Conservation (phyloP, 2,888 invertebrate species). For the Drosophila neonasuta region DNA sequence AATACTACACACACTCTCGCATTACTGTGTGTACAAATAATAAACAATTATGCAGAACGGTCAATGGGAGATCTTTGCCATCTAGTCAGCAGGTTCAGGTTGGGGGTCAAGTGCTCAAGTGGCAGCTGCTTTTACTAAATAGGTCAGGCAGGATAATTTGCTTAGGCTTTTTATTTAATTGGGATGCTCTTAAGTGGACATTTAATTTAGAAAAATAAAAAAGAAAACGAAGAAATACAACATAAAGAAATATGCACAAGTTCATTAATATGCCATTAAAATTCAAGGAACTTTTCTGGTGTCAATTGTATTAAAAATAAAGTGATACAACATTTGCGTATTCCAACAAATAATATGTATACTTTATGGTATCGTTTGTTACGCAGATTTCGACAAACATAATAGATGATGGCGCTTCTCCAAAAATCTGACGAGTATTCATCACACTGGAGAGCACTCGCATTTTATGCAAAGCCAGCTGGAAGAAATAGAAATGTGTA, state of each 20-base stretch:
- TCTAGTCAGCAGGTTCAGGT: background rate
- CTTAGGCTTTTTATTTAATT: conserved; percentile 7
- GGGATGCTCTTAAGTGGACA: conserved; percentile 1
- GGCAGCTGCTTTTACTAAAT: conserved; percentile 16
- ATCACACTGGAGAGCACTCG: background rate
- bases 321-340: background rate
- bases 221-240: background rate
- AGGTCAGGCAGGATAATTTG: conserved; percentile 32
- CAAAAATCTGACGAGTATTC: background rate
- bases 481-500: conserved; percentile 7
- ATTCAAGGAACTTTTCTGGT: background rate
- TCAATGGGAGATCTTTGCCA: conserved; percentile 8
- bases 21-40: conserved; percentile 32
- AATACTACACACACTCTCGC: conserved; percentile 1
- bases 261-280: background rate
- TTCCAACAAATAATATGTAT: too few relatives aligned
- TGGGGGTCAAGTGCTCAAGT: conserved; percentile 10
- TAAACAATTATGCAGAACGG: conserved; percentile 27
- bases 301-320: too few relatives aligned
- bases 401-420: background rate
- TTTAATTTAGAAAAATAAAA: background rate
- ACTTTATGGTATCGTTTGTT: background rate
- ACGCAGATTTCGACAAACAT: background rate
- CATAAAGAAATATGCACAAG: background rate
- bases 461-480: conserved; percentile 18